These are phyloP conservation scores for Idaea biselata DNA, from an alignment of 2,888 invertebrate species.

Conservation along the genomic window DNA sequence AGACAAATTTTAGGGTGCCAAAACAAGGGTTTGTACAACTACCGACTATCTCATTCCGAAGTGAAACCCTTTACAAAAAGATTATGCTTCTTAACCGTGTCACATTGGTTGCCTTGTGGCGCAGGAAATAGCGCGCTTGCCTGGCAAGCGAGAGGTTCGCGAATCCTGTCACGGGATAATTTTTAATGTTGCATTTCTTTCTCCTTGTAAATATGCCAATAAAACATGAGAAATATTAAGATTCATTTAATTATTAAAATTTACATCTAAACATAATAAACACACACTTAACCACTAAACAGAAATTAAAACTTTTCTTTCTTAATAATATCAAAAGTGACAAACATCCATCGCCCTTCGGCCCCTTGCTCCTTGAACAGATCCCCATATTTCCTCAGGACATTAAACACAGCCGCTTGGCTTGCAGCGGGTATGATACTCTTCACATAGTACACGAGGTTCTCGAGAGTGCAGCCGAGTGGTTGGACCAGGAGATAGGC, in stretches of 20 bases:
- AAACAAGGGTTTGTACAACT: no score
- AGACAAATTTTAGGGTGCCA: no score
- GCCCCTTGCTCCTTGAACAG: conserved; percentile 45
- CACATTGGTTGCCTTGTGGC: no score
- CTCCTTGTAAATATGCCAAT: no score
- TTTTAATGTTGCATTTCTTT: no score
- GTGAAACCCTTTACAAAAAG: no score
- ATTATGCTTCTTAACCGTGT: no score
- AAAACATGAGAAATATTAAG: no score
- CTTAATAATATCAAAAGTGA: conserved; percentile 52
- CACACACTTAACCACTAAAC: not conserved
- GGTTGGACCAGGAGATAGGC: conserved; percentile 67
- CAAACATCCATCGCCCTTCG: conserved; percentile 53
- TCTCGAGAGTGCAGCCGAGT: conserved; percentile 57
- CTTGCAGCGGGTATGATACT: conserved; percentile 51
- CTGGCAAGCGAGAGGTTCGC: no score
- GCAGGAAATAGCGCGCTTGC: no score
- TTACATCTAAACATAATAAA: conserved; percentile 4
- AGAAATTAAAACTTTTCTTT: conserved; percentile 15
- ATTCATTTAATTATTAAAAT: not conserved
- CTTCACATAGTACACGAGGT: conserved; percentile 56
- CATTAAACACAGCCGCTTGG: conserved; percentile 44
- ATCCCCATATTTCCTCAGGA: conserved; percentile 51
- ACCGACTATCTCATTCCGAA: no score
- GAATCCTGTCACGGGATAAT: no score